Percentiles rank a stretch among this genome's conserved stretches.
Conservation (phyloP, 2,888 invertebrate species). For the Lithodes maja region DNA sequence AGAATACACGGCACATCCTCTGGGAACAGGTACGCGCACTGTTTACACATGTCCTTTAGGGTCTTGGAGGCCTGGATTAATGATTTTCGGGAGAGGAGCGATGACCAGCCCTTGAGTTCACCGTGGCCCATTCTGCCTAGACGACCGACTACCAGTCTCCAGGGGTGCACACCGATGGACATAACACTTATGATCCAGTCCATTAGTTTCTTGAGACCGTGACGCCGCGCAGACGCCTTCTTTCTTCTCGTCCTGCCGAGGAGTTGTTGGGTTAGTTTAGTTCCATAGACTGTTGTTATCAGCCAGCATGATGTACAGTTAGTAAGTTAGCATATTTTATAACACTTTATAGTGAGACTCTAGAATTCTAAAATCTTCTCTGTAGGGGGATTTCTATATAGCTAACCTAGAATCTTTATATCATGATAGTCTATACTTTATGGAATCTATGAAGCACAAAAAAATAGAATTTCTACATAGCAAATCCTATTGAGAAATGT, state of each 20-base stretch:
- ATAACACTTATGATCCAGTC: conserved; percentile 96
- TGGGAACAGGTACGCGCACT: conserved; percentile 86
- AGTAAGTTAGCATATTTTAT: too few relatives aligned
- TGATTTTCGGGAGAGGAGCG: conserved; percentile 92
- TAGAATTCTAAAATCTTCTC: too few relatives aligned
- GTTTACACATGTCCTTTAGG: conserved; percentile 92
- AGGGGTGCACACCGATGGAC: conserved; percentile 93
- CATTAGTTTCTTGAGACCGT: conserved; percentile 95
- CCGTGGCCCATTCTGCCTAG: conserved; percentile 98
- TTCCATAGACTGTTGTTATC: too few relatives aligned
- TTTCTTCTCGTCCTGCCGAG: conserved; percentile 77
- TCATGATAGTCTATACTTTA: too few relatives aligned
- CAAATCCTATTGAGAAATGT: too few relatives aligned
- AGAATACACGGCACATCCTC: conserved; percentile 91
- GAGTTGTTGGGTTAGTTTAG: too few relatives aligned
- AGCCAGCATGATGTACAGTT: too few relatives aligned
- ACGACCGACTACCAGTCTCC: conserved; percentile 96
- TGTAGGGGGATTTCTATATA: too few relatives aligned
- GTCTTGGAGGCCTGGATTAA: conserved; percentile 89
- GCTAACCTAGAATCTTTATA: too few relatives aligned
- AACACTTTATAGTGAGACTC: too few relatives aligned
- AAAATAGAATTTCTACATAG: too few relatives aligned
- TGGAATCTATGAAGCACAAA: too few relatives aligned
- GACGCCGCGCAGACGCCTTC: conserved; percentile 90
- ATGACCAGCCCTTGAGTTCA: conserved; percentile 97